Percentiles rank a stretch among this genome's conserved stretches.
phyloP scores from a whole-genome alignment of 2,888 invertebrate genomes.

The Thelaira solivaga region DNA sequence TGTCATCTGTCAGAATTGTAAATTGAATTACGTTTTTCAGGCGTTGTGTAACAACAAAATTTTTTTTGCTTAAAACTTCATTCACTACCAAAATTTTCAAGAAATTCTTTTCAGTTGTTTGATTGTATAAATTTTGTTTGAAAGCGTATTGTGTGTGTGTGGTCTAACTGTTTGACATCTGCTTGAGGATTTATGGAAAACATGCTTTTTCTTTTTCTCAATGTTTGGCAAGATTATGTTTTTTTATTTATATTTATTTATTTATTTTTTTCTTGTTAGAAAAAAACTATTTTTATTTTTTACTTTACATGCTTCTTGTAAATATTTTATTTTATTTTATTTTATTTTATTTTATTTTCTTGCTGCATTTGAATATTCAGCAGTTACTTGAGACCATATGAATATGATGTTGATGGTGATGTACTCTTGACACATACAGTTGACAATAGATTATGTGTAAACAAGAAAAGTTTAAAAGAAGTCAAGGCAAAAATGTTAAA shows the following conservation, averaged over 20 bases:
- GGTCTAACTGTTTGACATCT: slow-evolving; percentile 18
- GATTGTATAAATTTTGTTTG: not conserved
- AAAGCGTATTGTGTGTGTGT: not conserved
- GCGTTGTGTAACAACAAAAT: slow-evolving; percentile 4
- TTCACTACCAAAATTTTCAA: not conserved
- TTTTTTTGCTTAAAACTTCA: slow-evolving; percentile 1
- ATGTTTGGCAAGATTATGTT: not conserved
- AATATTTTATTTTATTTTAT: not conserved
- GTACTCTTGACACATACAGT: slow-evolving; percentile 57
- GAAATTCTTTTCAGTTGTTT: not conserved
- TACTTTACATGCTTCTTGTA: no score
- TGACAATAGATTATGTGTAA: slow-evolving; percentile 57
- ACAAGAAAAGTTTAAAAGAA: slow-evolving; percentile 48
- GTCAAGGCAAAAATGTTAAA: slow-evolving; percentile 6
- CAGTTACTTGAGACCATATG: slow-evolving; percentile 16
- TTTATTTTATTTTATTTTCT: not conserved
- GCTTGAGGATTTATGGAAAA: not conserved
- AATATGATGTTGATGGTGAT: slow-evolving; percentile 46
- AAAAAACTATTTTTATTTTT: no score
- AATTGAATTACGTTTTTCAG: slow-evolving; percentile 58
- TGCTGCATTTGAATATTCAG: slow-evolving; percentile 17
- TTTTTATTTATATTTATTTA: no score
- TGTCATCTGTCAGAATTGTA: slow-evolving; percentile 57
- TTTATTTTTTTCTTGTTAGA: no score
- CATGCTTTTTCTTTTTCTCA: not conserved